phyloP scores from a whole-genome alignment of 2,888 invertebrate species.

The Acrobasis repandana region DNA sequence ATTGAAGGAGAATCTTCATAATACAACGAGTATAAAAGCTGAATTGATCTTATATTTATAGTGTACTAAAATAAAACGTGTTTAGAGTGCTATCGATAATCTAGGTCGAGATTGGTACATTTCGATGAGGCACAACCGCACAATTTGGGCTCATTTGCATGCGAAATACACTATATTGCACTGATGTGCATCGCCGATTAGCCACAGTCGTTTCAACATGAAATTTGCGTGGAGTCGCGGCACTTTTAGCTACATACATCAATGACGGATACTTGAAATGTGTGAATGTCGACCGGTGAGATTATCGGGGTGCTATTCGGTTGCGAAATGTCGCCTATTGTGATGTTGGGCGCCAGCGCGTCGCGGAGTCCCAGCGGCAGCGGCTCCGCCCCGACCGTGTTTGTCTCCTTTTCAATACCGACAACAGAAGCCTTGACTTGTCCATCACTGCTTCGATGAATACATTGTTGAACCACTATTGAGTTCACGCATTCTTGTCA shows the following conservation, averaged over 20 bases:
- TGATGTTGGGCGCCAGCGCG: constrained; percentile 39
- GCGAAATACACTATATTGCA: constrained; percentile 12
- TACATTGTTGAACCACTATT: constrained; percentile 44
- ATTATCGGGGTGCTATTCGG: constrained; percentile 42
- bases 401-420: constrained; percentile 24
- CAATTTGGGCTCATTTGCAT: constrained; percentile 27
- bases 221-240: constrained; percentile 7
- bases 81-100: not conserved
- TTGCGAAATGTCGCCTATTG: constrained; percentile 57
- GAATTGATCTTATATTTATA: constrained; percentile 15
- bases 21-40: too few relatives aligned
- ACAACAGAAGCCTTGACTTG: constrained; percentile 58
- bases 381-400: constrained; percentile 41
- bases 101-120: not conserved
- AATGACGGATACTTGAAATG: constrained; percentile 26
- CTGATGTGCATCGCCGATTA: constrained; percentile 26
- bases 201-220: constrained; percentile 27
- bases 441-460: constrained; percentile 56
- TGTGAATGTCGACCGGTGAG: constrained; percentile 51
- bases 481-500: constrained; percentile 44
- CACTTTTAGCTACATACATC: constrained; percentile 6
- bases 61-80: not conserved
- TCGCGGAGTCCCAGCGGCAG: constrained; percentile 32
- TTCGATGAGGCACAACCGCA: constrained; percentile 20
- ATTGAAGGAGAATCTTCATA: too few relatives aligned